Conservation (phyloP, 2,797 vertebrate species). For the Lacerta viridis region DNA sequence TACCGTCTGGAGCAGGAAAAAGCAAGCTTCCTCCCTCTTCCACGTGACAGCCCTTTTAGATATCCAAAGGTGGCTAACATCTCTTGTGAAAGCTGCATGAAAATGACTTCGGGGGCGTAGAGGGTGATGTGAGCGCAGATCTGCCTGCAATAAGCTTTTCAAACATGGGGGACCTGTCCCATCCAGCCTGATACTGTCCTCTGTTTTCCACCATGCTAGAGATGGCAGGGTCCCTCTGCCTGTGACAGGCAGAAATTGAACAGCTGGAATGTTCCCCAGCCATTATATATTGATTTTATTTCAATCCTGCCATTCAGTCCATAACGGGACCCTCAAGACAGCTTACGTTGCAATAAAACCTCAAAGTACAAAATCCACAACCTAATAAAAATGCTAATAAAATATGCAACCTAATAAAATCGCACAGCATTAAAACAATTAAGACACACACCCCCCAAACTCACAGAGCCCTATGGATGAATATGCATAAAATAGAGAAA, state of each 20-base stretch:
- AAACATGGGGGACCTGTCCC: neutral
- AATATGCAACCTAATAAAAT: conserved; percentile 29
- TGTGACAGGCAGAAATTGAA: neutral
- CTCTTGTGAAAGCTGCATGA: neutral
- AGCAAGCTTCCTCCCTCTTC: too few species aligned
- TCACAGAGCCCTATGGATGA: neutral
- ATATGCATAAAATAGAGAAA: neutral
- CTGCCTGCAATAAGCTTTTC: neutral
- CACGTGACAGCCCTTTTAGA: too few species aligned
- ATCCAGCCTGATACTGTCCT: neutral
- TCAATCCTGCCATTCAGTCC: neutral
- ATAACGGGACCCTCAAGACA: conserved; percentile 21
- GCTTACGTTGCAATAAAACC: conserved; percentile 13
- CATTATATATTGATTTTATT: conserved; percentile 24
- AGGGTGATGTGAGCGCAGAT: neutral
- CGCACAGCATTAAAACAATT: conserved; percentile 18
- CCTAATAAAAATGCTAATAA: conserved; percentile 18
- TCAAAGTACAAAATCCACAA: neutral
- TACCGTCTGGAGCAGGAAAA: too few species aligned
- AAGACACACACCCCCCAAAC: neutral
- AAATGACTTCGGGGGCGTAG: neutral
- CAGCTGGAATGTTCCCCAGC: neutral
- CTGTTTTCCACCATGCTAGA: neutral
- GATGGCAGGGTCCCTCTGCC: too few species aligned
- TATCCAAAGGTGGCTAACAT: neutral